phyloP scores from a whole-genome alignment of 2,888 invertebrate species.

The Torymus tubicola region DNA sequence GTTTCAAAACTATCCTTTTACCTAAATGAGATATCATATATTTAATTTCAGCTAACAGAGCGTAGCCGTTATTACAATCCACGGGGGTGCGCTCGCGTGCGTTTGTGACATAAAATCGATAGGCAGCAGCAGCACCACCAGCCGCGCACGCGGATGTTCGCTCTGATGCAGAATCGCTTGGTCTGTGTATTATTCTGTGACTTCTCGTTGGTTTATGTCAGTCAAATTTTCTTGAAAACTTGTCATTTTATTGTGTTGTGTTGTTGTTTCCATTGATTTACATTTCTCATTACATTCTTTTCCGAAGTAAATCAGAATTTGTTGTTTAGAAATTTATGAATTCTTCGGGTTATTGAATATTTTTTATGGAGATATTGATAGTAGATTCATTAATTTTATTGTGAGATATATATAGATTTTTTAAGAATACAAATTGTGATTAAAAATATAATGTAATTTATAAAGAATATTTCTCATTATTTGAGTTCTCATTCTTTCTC shows the following conservation, averaged over 20 bases:
- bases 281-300: too few relatives aligned
- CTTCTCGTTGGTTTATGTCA: background rate
- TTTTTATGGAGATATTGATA: too few relatives aligned
- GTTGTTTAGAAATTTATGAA: too few relatives aligned
- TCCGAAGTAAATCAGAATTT: too few relatives aligned
- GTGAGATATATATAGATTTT: too few relatives aligned
- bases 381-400: too few relatives aligned
- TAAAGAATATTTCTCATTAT: too few relatives aligned
- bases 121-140: background rate
- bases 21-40: background rate
- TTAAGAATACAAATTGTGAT: too few relatives aligned
- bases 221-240: slow-evolving; percentile 21
- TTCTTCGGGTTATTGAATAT: too few relatives aligned
- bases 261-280: too few relatives aligned
- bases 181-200: background rate
- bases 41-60: slow-evolving; percentile 26
- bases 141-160: slow-evolving; percentile 14
- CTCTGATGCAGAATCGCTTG: background rate
- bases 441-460: too few relatives aligned
- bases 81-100: slow-evolving; percentile 5
- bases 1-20: slow-evolving; percentile 1
- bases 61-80: background rate
- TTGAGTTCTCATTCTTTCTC: too few relatives aligned
- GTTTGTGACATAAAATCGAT: slow-evolving; percentile 49
- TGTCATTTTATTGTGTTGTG: background rate